Evolutionary conservation across 2,888 invertebrate genomes (phyloP), one percentile per base, ranked within the genome.

Genomic region (Agrenia bidenticulata): DNA sequence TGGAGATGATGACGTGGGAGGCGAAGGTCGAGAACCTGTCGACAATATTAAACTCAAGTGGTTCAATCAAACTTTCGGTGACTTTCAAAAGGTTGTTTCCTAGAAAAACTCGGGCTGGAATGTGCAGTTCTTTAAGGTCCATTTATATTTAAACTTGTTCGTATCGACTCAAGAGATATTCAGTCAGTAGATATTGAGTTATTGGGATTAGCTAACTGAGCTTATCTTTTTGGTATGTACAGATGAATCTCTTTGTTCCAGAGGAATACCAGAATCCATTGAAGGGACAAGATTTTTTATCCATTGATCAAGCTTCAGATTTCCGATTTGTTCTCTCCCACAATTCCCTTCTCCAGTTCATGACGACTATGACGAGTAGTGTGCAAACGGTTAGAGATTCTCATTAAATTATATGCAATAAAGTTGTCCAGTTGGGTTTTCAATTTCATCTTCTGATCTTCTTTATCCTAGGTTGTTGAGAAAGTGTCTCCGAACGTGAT

Each of bases 1-100:
- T 21, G 98, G 98, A 4, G 98, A 98, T 80, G 98, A 98, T 81
- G 98, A 98, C 79, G 92, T 98, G 65, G 98, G 97, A 7, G 97
- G 98, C 15, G 97, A 98, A 81, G 88, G 81, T 58, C 78, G 85
- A 67, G 88, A 89, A 77, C 84, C 85, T 42, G 85, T 92, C 49
- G 86, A 85, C 23, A 80, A 82, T 53, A 80, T 85, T n/a, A 92
- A 91, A 81, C 79, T 89, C 5, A 80, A 82, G 17, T 85, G 89
- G 77, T 94, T 92, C 79, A 85, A 88, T 65, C 83, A 85, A 73
- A 85, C 88, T 72, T 94, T 93, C 79, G 84, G 85, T 37, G 89
- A 89, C 76, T 84, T 88, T 1, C 84, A 87, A 72, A 77, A 78
- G 39, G 57, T 63, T 11, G 81, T 87, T 0, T 82, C 89, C 42